phyloP scores from a whole-genome alignment of 2,113 vertebrate species.

The Xenopus borealis region DNA sequence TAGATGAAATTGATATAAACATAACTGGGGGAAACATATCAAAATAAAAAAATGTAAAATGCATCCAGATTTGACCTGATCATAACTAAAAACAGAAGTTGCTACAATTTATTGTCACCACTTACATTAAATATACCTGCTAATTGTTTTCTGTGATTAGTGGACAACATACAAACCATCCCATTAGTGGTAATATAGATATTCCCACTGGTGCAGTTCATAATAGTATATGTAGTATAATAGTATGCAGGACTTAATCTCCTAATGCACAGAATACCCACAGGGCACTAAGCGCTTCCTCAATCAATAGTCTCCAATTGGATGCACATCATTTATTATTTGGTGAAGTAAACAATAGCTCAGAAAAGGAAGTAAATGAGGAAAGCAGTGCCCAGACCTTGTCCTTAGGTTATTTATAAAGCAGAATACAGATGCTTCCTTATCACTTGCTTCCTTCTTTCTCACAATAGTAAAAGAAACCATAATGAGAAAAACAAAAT shows the following conservation, averaged over 20 bases:
- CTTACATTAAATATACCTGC: background rate
- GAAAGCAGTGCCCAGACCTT: conserved; percentile 23
- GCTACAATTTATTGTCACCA: too few relatives aligned
- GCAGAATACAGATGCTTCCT: conserved; percentile 40
- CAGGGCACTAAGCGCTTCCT: conserved; percentile 29
- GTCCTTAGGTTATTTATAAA: conserved; percentile 26
- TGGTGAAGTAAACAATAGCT: conserved; percentile 23
- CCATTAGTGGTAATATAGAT: conserved; percentile 16
- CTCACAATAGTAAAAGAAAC: background rate
- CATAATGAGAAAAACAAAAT: too few relatives aligned
- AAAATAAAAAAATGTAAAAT: too few relatives aligned
- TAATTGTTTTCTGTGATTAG: conserved; percentile 5
- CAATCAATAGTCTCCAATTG: conserved; percentile 41
- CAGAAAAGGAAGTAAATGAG: conserved; percentile 19
- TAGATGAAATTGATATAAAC: too few relatives aligned
- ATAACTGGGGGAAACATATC: too few relatives aligned
- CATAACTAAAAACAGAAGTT: too few relatives aligned
- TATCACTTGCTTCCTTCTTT: conserved; percentile 37
- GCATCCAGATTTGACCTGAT: too few relatives aligned
- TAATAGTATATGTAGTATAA: too few relatives aligned
- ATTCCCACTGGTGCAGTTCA: background rate
- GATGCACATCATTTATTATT: conserved; percentile 19
- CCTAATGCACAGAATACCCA: too few relatives aligned
- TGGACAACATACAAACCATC: conserved; percentile 4
- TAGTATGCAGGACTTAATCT: too few relatives aligned